These are phyloP conservation scores for Chloroceryle aenea DNA, from an alignment of 2,113 vertebrate genomes.

Conservation along the genomic window DNA sequence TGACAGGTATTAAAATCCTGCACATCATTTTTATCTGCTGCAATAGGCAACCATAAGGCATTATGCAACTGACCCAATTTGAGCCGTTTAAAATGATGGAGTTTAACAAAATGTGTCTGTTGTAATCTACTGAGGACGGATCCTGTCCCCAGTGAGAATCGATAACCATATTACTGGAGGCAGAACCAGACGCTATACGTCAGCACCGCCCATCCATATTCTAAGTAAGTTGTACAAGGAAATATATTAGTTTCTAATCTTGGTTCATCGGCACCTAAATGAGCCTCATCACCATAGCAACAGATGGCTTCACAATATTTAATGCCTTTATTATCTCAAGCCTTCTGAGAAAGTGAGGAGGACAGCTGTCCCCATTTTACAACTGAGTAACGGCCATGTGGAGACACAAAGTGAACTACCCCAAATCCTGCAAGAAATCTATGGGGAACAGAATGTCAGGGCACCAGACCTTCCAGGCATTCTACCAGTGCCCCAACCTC, in stretches of 20 bases:
- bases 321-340: constrained; percentile 61
- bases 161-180: not conserved
- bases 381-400: not conserved
- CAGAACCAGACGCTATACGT: constrained; percentile 20
- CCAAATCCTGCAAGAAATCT: not conserved
- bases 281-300: constrained; percentile 46
- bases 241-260: constrained; percentile 51
- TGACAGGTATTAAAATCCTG: not conserved
- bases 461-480: not conserved
- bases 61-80: constrained; percentile 39
- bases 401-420: not conserved
- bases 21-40: not conserved
- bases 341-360: constrained; percentile 11
- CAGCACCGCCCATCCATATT: not conserved
- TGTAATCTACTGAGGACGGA: not conserved
- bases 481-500: not conserved
- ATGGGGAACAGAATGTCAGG: not conserved
- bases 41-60: not conserved
- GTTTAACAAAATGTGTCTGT: not conserved
- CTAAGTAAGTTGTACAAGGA: constrained; percentile 39
- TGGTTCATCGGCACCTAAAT: not conserved
- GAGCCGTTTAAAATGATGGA: not conserved
- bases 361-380: constrained; percentile 19
- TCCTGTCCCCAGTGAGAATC: not conserved
- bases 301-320: constrained; percentile 45